These are phyloP conservation scores for Orestias chungarensis DNA, from an alignment of 2,797 vertebrate genomes.

Conservation along the genomic window DNA sequence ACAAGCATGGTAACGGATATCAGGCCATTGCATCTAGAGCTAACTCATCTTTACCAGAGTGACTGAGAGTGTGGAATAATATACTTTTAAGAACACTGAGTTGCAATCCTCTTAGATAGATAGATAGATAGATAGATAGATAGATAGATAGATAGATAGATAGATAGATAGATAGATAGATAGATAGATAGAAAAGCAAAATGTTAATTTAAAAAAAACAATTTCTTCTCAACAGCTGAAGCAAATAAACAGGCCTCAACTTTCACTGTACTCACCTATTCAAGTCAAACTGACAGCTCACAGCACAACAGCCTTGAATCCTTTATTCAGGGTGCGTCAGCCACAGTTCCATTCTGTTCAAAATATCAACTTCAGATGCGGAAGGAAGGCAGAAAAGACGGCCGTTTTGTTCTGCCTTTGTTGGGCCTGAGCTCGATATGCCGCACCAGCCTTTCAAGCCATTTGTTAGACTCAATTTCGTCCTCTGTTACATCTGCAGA, in stretches of 20 bases:
- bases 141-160: constrained; percentile 9
- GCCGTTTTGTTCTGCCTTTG: constrained; percentile 80
- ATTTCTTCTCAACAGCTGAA: constrained; percentile 70
- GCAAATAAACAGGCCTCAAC: constrained; percentile 76
- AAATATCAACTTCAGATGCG: constrained; percentile 80
- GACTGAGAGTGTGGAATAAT: too few species aligned
- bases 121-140: background rate
- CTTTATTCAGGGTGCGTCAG: constrained; percentile 74
- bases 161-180: constrained; percentile 19
- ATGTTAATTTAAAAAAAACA: constrained; percentile 78
- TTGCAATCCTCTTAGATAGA: too few species aligned
- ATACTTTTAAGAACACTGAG: too few species aligned
- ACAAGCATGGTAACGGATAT: too few species aligned
- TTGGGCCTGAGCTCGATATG: constrained; percentile 77
- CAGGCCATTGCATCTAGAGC: too few species aligned
- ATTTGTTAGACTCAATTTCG: constrained; percentile 84
- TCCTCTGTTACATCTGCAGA: constrained; percentile 77
- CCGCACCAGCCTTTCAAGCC: constrained; percentile 75
- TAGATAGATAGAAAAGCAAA: constrained; percentile 46
- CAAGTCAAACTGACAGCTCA: constrained; percentile 79
- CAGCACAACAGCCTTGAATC: constrained; percentile 64
- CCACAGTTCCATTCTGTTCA: constrained; percentile 69
- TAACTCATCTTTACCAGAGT: too few species aligned
- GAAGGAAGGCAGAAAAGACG: constrained; percentile 66
- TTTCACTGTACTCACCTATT: constrained; percentile 77